Base-by-base conservation (phyloP, 1,140 invertebrate species). In the Eciton burchellii region DNA sequence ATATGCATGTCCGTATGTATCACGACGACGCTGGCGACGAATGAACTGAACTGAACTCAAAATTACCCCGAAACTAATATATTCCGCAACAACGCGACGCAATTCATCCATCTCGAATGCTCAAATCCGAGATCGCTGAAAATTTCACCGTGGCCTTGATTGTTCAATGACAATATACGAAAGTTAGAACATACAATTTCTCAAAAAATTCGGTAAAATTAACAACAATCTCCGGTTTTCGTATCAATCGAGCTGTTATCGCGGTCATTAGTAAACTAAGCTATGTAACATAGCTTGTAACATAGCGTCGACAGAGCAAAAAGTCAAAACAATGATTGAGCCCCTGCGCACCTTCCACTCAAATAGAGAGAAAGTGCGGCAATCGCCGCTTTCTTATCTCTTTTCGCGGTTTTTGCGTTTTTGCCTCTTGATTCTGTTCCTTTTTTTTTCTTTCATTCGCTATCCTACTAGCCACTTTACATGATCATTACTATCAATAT, bases 391-490 rank as follows among this genome's bases (percentile, higher is more conserved):
- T 89, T 56, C 66, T 68, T 66, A 41, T 54, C 35, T 56, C 35
- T 79, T 56, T 47, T 19, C 52, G n/a, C 74, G 49, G 0, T 43
- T 73, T 82, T 85, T 89, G 47, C 12, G 54, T 79, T 74, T 87
- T 73, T 56, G 79, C 52, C 57, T 82, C 79, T 56, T 70, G 84
- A 68, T 84, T 91, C 87, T 79, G 84, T 89, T 71, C 14, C 65
- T 84, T 85, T 86, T 70, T 60, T 84, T 56, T 71, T 73, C 83
- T 59, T 60, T 84, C 76, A 82, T 90, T 85, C 85, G 88, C 91
- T 93, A 93, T 91, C 91, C 90, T 93, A 93, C 91, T 79, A 79
- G 90, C 92, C 92, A 92, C 91, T 93, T 93, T 93, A 94, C 92
- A 93, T 92, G 29, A 56, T 77, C 52, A 87, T 92, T 91, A 91